Evolutionary conservation across 2,113 vertebrate species (phyloP), one percentile per base, ranked within the genome.

Genomic region (Ailuropoda melanoleuca): DNA sequence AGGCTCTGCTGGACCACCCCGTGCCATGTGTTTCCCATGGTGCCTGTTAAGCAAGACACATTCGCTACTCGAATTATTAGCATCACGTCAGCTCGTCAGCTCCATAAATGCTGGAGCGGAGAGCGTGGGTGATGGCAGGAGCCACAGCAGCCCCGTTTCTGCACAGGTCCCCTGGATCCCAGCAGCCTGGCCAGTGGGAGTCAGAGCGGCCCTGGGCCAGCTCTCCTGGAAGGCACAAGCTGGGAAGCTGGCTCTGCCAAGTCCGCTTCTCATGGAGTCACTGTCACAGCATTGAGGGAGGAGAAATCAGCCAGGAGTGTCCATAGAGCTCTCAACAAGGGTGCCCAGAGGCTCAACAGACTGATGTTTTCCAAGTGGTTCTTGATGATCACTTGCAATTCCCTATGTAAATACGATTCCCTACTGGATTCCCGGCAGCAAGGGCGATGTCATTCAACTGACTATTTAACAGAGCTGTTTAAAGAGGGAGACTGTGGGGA

Each of bases 391-490:
- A 10, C 62, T 83, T 64, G 66, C 66, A 96, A 93, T 66, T 93
- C 78, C 96, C 87, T 81, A 5, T 90, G 77, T 64, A 93, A 97
- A 97, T 86, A 92, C 2, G 1, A 93, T 81, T 89, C 95, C 80
- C 92, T 78, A 82, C 77, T 17, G 89, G 84, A 86, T 93, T 96
- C 86, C 10, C 3, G 14, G 93, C 37, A 10, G 70, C 90, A 56
- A 53, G 64, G 87, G 95, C 93, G 77, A 95, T 48, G 46, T 34
- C 72, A 2, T 68, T 55, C 72, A 6, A 66, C 86, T 83, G 95
- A 83, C 88, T 97, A 74, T 92, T 97, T 97, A 97, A 97, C 92
- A 97, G 93, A 95, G 89, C 97, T 96, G 92, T 97, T 97, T 97
- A 97, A 97, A 95, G 83, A 97, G 92, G 50, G 56, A 78, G 11